Base-by-base conservation (phyloP, 2,888 invertebrate species). In the Fragum sueziense region DNA sequence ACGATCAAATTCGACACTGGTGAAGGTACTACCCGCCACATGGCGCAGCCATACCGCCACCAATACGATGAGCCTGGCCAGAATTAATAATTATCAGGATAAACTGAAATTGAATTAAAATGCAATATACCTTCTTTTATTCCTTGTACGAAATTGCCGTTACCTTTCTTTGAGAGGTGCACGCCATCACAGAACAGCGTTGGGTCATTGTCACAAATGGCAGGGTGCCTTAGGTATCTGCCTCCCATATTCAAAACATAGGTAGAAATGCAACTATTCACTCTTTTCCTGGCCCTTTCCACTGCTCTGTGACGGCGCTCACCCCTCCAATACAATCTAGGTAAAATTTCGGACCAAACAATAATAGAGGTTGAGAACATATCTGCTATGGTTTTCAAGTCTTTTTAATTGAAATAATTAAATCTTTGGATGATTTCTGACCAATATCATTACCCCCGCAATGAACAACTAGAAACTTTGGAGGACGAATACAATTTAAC, bases 271-370 rank as follows among this genome's bases (percentile, higher is more conserved):
- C 22, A 59, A 59, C 33, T 62, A 22, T 62, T 62, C 7, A 62
- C 31, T 20, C 62, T 31, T 20, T 62, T 62, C 62, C 62, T 2
- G 17, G 11, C 2, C 14, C 14, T 4, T 27, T 68, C 68, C 47
- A 68, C 37, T 2, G 68, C 47, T 27, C 4, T 0, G 17, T 20
- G 11, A 47, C 51, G 20, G 3, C 17, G 17, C 14, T 37, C 22
- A 27, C 51, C 6, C 27, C 68, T 41, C 47, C 47, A 68, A 17
- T 47, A 25, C 4, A 9, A 27, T n/a, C 47, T 4, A 27, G 47
- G 68, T 27, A 68, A 41, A 27, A 68, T 27, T 27, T 68, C 41
- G 0, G 68, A 68, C 68, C 68, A 68, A 14, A 68, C n/a, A 68
- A 47, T 25, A 20, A 25, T 41, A 20, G 47, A 17, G 25, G 17